These are phyloP conservation scores for Trichoplusia ni DNA, from an alignment of 1,140 invertebrate genomes.

Conservation along the genomic window DNA sequence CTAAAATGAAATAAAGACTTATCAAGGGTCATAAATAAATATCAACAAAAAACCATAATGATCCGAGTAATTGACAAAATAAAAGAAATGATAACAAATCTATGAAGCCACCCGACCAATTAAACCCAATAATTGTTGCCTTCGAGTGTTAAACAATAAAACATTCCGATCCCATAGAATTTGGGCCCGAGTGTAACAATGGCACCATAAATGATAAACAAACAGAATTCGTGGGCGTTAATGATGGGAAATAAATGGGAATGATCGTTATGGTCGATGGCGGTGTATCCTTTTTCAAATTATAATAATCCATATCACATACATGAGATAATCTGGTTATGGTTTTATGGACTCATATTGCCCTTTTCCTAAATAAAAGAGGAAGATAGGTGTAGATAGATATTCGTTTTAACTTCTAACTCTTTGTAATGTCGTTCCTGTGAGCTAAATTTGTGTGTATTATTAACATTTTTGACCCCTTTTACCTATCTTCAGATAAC, in stretches of 20 bases:
- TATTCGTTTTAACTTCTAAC: no score
- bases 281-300: not conserved
- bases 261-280: not conserved
- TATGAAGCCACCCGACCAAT: conserved; percentile 4
- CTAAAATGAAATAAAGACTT: no score
- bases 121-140: conserved; percentile 3
- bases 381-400: no score
- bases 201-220: conserved; percentile 17
- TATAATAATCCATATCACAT: conserved; percentile 1
- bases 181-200: conserved; percentile 16
- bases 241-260: conserved; percentile 19
- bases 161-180: conserved; percentile 16
- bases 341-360: no score
- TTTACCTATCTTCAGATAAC: no score
- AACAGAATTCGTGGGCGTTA: conserved; percentile 16
- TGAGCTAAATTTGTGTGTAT: no score
- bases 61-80: not conserved
- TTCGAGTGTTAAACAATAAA: conserved; percentile 23
- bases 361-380: no score
- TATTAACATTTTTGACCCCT: no score
- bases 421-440: no score
- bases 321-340: no score
- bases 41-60: not conserved
- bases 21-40: not conserved
- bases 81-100: conserved; percentile 10